Evolutionary conservation across 2,888 invertebrate species (phyloP).

Genomic region (Dryocosmus kuriphilus): DNA sequence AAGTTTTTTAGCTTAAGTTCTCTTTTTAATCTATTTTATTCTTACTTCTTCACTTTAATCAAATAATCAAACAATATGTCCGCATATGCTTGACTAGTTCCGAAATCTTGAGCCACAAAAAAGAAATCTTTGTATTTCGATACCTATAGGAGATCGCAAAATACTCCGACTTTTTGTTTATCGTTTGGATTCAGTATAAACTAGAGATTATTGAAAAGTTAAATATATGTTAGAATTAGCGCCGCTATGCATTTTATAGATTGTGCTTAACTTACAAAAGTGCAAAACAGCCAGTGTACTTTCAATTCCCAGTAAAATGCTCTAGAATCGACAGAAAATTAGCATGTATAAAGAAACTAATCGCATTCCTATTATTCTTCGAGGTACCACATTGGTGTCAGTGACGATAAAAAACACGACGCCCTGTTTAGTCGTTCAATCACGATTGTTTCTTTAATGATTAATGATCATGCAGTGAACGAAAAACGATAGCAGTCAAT

Average conservation of each 20-base stretch:
- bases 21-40: not conserved
- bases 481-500: not conserved
- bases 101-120: not conserved
- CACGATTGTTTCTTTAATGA: constrained; percentile 20
- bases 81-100: too few relatives aligned
- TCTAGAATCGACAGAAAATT: constrained; percentile 5
- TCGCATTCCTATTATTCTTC: constrained; percentile 13
- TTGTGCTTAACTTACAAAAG: too few relatives aligned
- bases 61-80: too few relatives aligned
- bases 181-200: not conserved
- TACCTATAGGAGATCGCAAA: not conserved
- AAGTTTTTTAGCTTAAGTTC: not conserved
- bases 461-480: constrained; percentile 5
- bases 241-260: too few relatives aligned
- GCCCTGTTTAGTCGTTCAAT: not conserved
- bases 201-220: not conserved
- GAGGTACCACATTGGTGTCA: constrained; percentile 31
- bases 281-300: constrained; percentile 5
- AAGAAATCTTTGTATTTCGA: not conserved
- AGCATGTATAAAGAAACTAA: constrained; percentile 18
- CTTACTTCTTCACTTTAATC: not conserved
- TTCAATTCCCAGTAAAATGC: not conserved
- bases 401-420: constrained; percentile 3
- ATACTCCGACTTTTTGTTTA: not conserved
- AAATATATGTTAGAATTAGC: not conserved